Conservation (phyloP, 2,888 invertebrate species). For the Eucriotettix oculatus region DNA sequence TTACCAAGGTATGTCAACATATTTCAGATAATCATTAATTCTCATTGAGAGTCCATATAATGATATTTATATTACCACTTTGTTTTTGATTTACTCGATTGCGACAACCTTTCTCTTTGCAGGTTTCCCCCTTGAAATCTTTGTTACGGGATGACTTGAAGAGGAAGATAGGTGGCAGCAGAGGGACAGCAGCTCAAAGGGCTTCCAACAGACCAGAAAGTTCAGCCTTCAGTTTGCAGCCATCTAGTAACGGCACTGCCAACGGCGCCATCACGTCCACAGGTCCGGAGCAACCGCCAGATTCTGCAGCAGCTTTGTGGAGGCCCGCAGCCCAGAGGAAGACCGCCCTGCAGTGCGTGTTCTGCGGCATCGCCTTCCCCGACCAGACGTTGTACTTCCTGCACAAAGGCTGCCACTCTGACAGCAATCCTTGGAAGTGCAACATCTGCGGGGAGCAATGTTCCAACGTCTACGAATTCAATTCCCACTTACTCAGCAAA, state of each 20-base stretch:
- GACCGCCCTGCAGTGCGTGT: conserved; percentile 55
- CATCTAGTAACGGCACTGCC: conserved; percentile 28
- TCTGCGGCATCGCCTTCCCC: conserved; percentile 88
- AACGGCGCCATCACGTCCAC: conserved; percentile 57
- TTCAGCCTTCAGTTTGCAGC: conserved; percentile 14
- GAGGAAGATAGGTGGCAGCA: conserved; percentile 57
- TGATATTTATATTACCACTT: neutral
- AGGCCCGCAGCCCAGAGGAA: conserved; percentile 33
- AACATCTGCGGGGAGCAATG: conserved; percentile 94
- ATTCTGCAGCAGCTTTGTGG: conserved; percentile 6
- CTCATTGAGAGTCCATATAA: neutral
- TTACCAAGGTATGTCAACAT: no score
- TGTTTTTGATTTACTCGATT: neutral
- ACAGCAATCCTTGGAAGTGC: conserved; percentile 93
- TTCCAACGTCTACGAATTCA: conserved; percentile 91
- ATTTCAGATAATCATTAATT: no score
- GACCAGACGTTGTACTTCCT: conserved; percentile 92
- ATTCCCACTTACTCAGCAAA: conserved; percentile 86
- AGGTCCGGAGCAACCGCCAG: conserved; percentile 28
- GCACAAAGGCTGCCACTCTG: conserved; percentile 95
- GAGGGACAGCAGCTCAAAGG: conserved; percentile 34
- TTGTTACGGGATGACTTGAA: conserved; percentile 69
- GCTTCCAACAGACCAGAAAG: conserved; percentile 10
- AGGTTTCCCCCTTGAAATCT: conserved; percentile 68
- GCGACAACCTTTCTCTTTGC: neutral